phyloP scores from a whole-genome alignment of 2,113 vertebrate genomes.

The Nansenia antarctica region DNA sequence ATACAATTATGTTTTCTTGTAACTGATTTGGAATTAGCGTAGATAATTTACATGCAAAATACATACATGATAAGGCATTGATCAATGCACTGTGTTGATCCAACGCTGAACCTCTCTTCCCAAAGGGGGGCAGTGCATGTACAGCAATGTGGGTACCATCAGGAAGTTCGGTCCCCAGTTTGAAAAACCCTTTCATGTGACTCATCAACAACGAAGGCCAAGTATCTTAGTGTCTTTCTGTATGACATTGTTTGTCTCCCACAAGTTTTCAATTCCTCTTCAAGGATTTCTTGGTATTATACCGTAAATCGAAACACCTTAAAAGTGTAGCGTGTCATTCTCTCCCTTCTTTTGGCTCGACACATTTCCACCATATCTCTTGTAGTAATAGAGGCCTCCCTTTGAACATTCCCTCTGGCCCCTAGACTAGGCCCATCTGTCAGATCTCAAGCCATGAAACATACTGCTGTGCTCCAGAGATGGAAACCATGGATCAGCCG shows the following conservation, averaged over 20 bases:
- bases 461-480: slow-evolving; percentile 37
- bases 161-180: slow-evolving; percentile 6
- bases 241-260: too few species aligned
- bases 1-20: not conserved
- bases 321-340: slow-evolving; percentile 33
- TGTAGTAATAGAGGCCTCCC: slow-evolving; percentile 45
- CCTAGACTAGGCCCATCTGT: slow-evolving; percentile 29
- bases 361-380: slow-evolving; percentile 37
- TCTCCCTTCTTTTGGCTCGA: slow-evolving; percentile 36
- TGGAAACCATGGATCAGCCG: slow-evolving; percentile 51
- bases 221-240: too few species aligned
- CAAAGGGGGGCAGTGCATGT: slow-evolving; percentile 47
- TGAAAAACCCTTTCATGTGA: not conserved
- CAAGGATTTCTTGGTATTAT: too few species aligned
- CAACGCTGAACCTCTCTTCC: not conserved
- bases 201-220: not conserved
- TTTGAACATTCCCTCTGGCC: slow-evolving; percentile 55
- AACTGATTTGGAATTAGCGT: not conserved
- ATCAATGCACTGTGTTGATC: not conserved
- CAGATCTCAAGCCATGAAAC: slow-evolving; percentile 57
- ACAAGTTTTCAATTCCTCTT: too few species aligned
- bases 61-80: too few species aligned
- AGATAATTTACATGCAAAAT: not conserved
- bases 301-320: not conserved
- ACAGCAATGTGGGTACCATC: slow-evolving; percentile 10